A percentile compares a stretch with the other conserved stretches of the same genome.
These are phyloP conservation scores for Calcarius lapponicus DNA, from an alignment of 2,797 vertebrate genomes.

Conservation along the genomic window DNA sequence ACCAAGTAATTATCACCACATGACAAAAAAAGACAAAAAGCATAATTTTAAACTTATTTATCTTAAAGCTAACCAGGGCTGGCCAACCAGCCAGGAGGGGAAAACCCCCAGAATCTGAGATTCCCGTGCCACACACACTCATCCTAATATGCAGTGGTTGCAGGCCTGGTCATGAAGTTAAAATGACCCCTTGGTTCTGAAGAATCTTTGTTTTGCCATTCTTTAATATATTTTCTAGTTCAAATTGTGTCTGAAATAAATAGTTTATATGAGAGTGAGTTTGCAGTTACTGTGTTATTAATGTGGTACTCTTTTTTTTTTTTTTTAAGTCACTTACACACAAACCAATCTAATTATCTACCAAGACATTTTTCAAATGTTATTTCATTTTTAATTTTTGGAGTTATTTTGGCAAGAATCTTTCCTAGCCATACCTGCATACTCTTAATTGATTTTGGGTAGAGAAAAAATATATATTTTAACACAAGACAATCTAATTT, in stretches of 20 bases:
- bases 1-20: background rate
- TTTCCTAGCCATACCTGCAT: background rate
- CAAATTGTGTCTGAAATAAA: background rate
- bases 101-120: accelerated
- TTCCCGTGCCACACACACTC: accelerated
- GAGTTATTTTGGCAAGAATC: background rate
- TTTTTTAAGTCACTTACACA: background rate
- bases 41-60: background rate
- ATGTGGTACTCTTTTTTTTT: background rate
- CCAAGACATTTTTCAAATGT: conserved; percentile 28
- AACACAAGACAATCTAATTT: conserved; percentile 32
- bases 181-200: background rate
- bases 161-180: background rate
- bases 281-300: background rate
- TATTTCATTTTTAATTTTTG: conserved; percentile 29
- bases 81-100: background rate
- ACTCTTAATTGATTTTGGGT: conserved; percentile 46
- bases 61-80: background rate
- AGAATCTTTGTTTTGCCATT: background rate
- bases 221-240: background rate
- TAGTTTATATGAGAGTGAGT: background rate
- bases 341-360: conserved; percentile 1
- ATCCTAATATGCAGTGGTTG: background rate
- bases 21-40: background rate
- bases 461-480: conserved; percentile 19